These are phyloP conservation scores for Falco biarmicus DNA, from an alignment of 2,797 vertebrate species.

Conservation along the genomic window DNA sequence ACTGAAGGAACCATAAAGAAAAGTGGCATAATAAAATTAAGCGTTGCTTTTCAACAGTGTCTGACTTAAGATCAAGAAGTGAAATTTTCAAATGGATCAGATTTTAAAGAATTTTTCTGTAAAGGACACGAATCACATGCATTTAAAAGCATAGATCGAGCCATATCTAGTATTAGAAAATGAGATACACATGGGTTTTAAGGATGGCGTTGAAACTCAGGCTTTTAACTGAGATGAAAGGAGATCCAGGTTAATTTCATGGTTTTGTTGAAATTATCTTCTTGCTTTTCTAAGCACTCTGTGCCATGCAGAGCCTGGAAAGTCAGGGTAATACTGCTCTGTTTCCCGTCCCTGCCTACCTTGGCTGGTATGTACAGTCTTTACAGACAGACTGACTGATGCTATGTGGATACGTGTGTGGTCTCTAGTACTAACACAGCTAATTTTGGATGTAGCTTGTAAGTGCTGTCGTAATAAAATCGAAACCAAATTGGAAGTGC, in stretches of 20 bases:
- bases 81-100: not conserved
- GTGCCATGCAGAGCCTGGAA: not conserved
- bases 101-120: not conserved
- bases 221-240: not conserved
- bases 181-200: not conserved
- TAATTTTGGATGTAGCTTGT: not conserved
- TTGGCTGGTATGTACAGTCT: not conserved
- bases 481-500: not conserved
- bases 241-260: not conserved
- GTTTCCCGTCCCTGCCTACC: not conserved
- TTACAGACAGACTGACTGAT: not conserved
- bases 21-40: not conserved
- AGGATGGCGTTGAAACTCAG: not conserved
- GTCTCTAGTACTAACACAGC: not conserved
- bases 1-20: constrained; percentile 12
- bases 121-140: not conserved
- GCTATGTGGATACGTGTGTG: not conserved
- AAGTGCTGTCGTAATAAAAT: not conserved
- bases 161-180: not conserved
- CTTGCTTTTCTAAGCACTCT: not conserved
- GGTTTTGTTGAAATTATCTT: not conserved
- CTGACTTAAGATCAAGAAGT: not conserved
- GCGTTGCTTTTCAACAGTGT: not conserved
- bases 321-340: not conserved
- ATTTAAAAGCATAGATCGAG: not conserved